Evolutionary conservation across 2,797 vertebrate genomes (phyloP), one percentile per base, ranked within the genome.

Genomic region (Cyprinella venusta): DNA sequence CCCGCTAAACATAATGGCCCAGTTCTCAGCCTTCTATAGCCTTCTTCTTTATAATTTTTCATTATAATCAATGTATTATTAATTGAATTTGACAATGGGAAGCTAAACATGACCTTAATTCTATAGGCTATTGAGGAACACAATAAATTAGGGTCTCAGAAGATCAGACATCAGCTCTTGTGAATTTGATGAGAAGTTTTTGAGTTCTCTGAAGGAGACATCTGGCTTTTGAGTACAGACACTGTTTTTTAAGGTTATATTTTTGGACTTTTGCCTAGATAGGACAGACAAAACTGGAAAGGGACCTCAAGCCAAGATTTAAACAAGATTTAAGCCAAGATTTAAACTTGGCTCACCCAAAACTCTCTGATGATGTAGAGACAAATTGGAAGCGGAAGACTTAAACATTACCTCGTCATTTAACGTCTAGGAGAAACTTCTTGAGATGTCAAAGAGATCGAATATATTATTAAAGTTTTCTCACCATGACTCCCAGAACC

Each of bases 401-500:
- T 33, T 33, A 33, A 33, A 3, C 30, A n/a, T 26, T 26, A 70
- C 15, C 24, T 70, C n/a, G 5, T 2, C 65, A 42, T 42, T 45
- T 45, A 45, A 24, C 0, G 2, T 24, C n/a, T 42, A 4, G 21
- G 38, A 45, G 13, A 45, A 50, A 50, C 16, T 16, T 4, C 13
- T 72, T 19, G 45, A 3, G 5, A 72, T 5, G 24, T 6, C 21
- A 33, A 52, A 21, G 30, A 8, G 10, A 16, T 56, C 19, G 38
- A 4, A 33, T 12, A 21, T 2, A 38, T 0, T 1, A 16, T 75
- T 40, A 3, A 1, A n/a, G 3, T 3, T 64, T 48, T 48, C 89
- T 91, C 86, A 95, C 94, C 93, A 93, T 94, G 69, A 95, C 93
- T 26, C 94, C 94, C 0, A 87, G 89, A 48, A 95, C 56, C 92